A percentile compares a stretch with the other conserved stretches of the same genome.
phyloP scores from a whole-genome alignment of 2,888 invertebrate species.

The Hyalella azteca region DNA sequence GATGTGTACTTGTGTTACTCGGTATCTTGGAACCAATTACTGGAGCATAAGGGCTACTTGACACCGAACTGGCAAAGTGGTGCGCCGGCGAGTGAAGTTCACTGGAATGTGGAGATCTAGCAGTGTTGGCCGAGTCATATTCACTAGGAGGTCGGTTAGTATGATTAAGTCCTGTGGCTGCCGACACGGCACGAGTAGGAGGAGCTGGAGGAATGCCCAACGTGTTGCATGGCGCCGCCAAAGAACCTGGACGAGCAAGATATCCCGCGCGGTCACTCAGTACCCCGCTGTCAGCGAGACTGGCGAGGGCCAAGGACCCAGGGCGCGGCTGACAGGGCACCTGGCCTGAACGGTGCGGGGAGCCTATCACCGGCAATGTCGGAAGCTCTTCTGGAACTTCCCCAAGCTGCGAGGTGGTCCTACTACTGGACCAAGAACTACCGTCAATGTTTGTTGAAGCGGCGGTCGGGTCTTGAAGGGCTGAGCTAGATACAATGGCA shows the following conservation, averaged over 20 bases:
- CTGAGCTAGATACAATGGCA: not conserved
- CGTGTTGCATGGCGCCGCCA: slow-evolving; percentile 56
- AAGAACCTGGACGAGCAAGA: slow-evolving; percentile 44
- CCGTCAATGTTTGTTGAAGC: not conserved
- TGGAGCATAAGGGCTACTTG: not conserved
- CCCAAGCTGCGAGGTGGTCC: not conserved
- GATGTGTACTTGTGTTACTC: not conserved
- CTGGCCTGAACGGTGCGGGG: not conserved
- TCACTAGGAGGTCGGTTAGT: slow-evolving; percentile 32
- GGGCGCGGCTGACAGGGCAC: slow-evolving; percentile 37
- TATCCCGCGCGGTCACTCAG: slow-evolving; percentile 24
- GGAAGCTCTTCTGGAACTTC: not conserved
- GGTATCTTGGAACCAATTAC: not conserved
- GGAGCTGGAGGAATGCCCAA: slow-evolving; percentile 54
- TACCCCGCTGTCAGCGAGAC: slow-evolving; percentile 44
- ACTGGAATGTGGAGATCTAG: not conserved
- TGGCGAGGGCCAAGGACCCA: slow-evolving; percentile 52
- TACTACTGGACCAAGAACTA: not conserved
- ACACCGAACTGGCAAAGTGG: not conserved
- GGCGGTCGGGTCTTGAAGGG: not conserved
- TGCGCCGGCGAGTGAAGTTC: too few species aligned
- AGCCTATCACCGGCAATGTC: too few species aligned
- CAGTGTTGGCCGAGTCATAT: not conserved
- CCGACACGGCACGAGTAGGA: slow-evolving; percentile 45
- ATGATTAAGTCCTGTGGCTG: slow-evolving; percentile 28